Base-by-base conservation (phyloP, 2,113 vertebrate genomes). In the Carassius gibelio region DNA sequence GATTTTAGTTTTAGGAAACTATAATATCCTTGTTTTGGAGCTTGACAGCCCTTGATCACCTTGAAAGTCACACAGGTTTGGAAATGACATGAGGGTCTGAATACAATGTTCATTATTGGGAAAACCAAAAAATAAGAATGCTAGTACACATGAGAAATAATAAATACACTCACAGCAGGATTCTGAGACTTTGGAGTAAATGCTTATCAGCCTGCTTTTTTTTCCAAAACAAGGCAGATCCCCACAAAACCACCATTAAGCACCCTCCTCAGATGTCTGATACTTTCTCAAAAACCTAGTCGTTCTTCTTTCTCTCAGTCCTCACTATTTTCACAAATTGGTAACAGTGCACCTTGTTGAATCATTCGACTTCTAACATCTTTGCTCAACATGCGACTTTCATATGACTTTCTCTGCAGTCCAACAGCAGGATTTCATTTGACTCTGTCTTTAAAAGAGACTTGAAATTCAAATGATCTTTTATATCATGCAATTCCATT, bases 391-490 rank as follows among this genome's bases (percentile, higher is more conserved):
- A 82, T 55, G 64, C 30, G 26, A 69, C 4, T 17, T 42, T 68
- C 26, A 81, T 30, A 17, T 52, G 23, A 1, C 4, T n/a, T 82
- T 69, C n/a, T 21, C n/a, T 34, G 57, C 11, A 81, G 78, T 38
- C 23, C 61, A 30, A 21, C 61, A 69, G 62, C 45, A 21, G 62
- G 45, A 69, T 52, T 55, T 69, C 36, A 34, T 82, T 82, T 55
- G 62, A 68, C 9, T 69, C 6, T 69, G 80, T 3, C 23, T 64
- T 68, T n/a, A 26, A 81, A 86, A 50, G 19, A 59, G 71, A 42
- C 62, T 86, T 86, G 62, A 86, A 66, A 81, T 48, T 71, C 8
- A 52, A 48, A 68, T 52, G 13, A 59, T 23, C 68, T 23, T 50
- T 71, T 75, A 50, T 26, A 26, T 68, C 19, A 48, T 30, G 42